Conservation (phyloP, 92 coral and sea anemone genomes). For the Nematostella vectensis region DNA sequence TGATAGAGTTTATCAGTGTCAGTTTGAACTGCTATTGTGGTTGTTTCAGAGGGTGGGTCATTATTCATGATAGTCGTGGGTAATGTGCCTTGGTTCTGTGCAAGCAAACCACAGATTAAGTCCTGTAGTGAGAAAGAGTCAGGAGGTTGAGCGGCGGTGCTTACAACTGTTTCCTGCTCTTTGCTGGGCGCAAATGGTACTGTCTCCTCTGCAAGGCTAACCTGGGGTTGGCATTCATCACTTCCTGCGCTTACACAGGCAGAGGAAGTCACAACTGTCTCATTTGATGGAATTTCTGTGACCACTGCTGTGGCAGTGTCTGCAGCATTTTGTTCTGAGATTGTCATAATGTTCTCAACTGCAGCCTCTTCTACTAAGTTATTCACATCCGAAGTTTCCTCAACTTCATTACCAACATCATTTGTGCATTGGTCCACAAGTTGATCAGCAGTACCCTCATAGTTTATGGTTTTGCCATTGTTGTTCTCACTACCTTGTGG, state of each 20-base stretch:
- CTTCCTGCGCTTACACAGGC: no score
- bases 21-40: conserved; percentile 10
- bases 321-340: not conserved
- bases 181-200: not conserved
- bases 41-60: not conserved
- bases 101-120: conserved; percentile 61
- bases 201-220: conserved; percentile 11
- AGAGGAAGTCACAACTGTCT: not conserved
- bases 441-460: not conserved
- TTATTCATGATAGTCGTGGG: conserved; percentile 1
- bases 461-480: no score
- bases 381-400: not conserved
- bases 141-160: not conserved
- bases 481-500: no score
- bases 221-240: not conserved
- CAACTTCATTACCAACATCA: no score
- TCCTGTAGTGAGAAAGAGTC: conserved; percentile 43
- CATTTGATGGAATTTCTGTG: not conserved
- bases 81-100: conserved; percentile 41
- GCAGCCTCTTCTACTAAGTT: not conserved
- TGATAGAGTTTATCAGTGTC: conserved; percentile 7
- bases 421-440: not conserved
- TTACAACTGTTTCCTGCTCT: conserved; percentile 2
- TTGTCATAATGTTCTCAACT: not conserved
- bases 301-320: not conserved